Conservation (phyloP, 2,888 invertebrate genomes). For the Drosophila buzzatii region DNA sequence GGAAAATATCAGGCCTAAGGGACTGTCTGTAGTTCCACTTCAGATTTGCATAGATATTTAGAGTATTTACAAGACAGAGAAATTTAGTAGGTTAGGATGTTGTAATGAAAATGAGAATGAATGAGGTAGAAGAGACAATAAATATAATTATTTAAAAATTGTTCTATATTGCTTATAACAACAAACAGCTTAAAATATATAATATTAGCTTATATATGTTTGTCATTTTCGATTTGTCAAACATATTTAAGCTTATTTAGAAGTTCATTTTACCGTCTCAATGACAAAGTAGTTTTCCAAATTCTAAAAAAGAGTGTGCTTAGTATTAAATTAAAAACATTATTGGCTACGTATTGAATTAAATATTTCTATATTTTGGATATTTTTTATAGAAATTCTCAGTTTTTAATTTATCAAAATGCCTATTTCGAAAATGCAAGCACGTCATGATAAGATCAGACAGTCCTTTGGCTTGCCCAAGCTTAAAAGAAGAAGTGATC, state of each 20-base stretch:
- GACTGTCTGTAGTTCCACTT: too few relatives aligned
- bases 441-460: background rate
- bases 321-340: background rate
- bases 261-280: background rate
- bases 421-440: background rate
- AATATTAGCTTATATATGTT: too few relatives aligned
- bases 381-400: background rate
- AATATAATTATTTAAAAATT: too few relatives aligned
- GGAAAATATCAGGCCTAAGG: background rate
- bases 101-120: too few relatives aligned
- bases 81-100: too few relatives aligned
- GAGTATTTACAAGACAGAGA: background rate
- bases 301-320: background rate
- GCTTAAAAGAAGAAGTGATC: background rate
- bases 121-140: too few relatives aligned
- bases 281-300: background rate
- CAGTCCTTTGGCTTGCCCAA: background rate
- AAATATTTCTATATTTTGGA: background rate
- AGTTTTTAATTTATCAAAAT: background rate
- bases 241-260: background rate
- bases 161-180: too few relatives aligned
- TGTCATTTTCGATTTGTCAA: background rate
- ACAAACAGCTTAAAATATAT: too few relatives aligned
- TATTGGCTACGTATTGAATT: background rate
- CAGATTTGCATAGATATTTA: too few relatives aligned